phyloP scores from a whole-genome alignment of 2,888 invertebrate species.

The Abscondita cerata region DNA sequence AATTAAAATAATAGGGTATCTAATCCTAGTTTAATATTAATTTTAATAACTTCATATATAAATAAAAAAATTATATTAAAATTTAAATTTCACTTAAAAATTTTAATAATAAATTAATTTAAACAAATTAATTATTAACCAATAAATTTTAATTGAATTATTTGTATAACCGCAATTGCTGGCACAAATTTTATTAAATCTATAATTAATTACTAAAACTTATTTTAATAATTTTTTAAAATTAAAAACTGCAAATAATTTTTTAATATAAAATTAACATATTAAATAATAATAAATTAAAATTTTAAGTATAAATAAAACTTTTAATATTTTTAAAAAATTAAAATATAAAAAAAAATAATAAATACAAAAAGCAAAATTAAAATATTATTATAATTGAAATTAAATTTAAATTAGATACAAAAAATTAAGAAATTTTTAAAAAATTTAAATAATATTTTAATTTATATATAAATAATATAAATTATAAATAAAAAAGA shows the following conservation, averaged over 20 bases:
- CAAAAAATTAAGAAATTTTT: too few species aligned
- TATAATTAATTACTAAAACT: conserved; percentile 66
- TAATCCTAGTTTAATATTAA: conserved; percentile 68
- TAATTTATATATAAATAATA: too few species aligned
- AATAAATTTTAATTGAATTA: conserved; percentile 65
- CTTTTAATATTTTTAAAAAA: conserved; percentile 59
- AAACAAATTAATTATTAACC: conserved; percentile 56
- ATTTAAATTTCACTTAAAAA: conserved; percentile 66
- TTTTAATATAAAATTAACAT: conserved; percentile 61
- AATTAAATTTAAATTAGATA: too few species aligned
- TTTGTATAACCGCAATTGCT: conserved; percentile 75
- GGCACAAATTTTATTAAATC: conserved; percentile 71
- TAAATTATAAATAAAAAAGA: too few species aligned
- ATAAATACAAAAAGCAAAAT: conserved; percentile 45
- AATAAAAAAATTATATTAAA: conserved; percentile 52
- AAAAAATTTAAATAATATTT: too few species aligned
- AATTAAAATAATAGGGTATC: conserved; percentile 71
- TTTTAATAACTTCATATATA: conserved; percentile 59
- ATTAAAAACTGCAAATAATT: conserved; percentile 61
- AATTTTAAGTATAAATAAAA: conserved; percentile 61
- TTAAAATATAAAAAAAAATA: conserved; percentile 55
- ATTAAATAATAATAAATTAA: conserved; percentile 64
- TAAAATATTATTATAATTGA: background rate
- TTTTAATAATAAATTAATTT: conserved; percentile 55
- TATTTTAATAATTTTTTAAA: conserved; percentile 67